Evolutionary conservation across 2,888 invertebrate species (phyloP).

Genomic region (Myathropa florea): DNA sequence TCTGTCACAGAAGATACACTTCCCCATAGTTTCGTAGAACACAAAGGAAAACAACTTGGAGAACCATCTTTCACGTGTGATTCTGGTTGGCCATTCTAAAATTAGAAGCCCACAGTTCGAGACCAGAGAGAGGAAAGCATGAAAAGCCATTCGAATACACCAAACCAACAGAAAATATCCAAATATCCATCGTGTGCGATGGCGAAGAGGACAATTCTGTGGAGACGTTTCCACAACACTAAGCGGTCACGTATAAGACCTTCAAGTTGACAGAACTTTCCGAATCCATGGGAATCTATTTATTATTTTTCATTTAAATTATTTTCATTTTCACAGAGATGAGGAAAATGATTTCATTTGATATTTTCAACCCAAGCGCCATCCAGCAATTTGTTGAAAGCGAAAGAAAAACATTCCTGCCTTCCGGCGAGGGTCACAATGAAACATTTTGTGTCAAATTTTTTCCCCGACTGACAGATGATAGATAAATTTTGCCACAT

Average conservation of each 20-base stretch:
- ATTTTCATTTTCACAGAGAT: conserved; percentile 8
- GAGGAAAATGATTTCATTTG: conserved; percentile 15
- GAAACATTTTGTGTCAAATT: background rate
- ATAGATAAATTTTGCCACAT: conserved; percentile 13
- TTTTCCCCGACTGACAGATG: conserved; percentile 25
- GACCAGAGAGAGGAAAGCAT: conserved; percentile 12
- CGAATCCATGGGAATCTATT: background rate
- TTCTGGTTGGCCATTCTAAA: conserved; percentile 61
- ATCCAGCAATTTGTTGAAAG: background rate
- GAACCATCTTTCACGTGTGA: conserved; percentile 63
- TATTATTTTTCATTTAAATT: conserved; percentile 35
- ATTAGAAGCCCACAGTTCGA: conserved; percentile 39
- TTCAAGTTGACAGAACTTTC: conserved; percentile 63
- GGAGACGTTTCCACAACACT: conserved; percentile 36
- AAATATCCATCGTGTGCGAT: conserved; percentile 44
- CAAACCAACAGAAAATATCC: background rate
- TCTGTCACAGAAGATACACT: conserved; percentile 39
- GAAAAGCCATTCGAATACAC: conserved; percentile 44
- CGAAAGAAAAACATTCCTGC: background rate
- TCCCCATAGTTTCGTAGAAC: conserved; percentile 36
- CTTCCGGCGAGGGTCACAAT: conserved; percentile 16
- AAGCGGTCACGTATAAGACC: conserved; percentile 49
- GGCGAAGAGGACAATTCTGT: conserved; percentile 11
- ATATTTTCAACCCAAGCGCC: conserved; percentile 18
- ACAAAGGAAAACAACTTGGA: conserved; percentile 24